Evolutionary conservation across 2,797 vertebrate genomes (phyloP), one percentile per base, ranked within the genome.

Genomic region (Acropternis orthonyx): DNA sequence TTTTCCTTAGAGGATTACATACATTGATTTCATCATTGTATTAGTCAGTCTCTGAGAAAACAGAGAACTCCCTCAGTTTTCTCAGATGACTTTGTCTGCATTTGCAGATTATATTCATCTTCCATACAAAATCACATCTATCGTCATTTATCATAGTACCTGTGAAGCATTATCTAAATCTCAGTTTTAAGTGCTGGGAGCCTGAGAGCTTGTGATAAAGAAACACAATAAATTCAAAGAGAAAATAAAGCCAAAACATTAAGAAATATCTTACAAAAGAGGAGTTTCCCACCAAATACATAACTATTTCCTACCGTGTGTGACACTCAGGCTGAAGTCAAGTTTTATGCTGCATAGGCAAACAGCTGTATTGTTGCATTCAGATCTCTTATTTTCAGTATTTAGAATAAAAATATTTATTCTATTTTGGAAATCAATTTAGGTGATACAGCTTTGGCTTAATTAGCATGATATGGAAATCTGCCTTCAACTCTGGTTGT

Each of bases 371-470:
- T 3, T 72, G 8, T 22, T 88, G 34, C 14, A 91, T 95, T 93
- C 63, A 83, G 68, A 89, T 36, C 27, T 90, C 85, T 93, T 96
- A 95, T 95, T 97, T 97, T 94, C 88, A 92, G 86, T 95, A 95
- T 91, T 78, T 51, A 90, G 44, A 92, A 93, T 76, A 78, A 95
- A 96, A 95, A 86, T 46, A 94, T 73, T 91, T 93, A 52, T 85
- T 51, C 75, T 93, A 71, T 71, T 95, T 97, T 88, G 95, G 48
- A 96, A 96, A 95, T 92, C 43, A 94, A 68, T 85, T 85, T 96
- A 92, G 54, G 18, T 93, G 92, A 97, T 93, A 93, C 22, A 90
- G 61, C 95, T 91, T 94, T 89, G 94, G 81, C 88, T 93, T 89
- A 86, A 94, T 67, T 68, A 61, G 77, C 72, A 94, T 58, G 41